Percentiles rank a stretch among this genome's conserved stretches.
Conservation (phyloP, 2,113 vertebrate genomes). For the Phycodurus eques region DNA sequence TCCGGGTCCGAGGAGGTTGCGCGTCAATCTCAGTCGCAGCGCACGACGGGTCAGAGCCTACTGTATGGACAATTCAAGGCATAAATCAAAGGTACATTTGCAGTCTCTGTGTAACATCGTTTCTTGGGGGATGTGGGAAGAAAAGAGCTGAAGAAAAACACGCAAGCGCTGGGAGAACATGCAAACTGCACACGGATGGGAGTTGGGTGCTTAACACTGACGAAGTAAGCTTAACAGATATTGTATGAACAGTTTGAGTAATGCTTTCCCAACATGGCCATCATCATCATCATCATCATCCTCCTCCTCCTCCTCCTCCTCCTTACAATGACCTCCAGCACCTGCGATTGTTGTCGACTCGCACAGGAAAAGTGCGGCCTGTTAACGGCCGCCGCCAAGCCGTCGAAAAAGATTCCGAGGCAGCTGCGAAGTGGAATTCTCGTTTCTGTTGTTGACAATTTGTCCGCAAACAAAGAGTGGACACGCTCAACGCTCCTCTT, state of each 20-base stretch:
- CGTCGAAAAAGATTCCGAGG: constrained; percentile 42
- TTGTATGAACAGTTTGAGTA: background rate
- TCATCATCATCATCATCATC: background rate
- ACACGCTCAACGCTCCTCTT: constrained; percentile 60
- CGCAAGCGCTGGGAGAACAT: no score
- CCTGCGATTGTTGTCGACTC: constrained; percentile 69
- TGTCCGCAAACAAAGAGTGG: constrained; percentile 75
- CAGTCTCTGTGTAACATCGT: no score
- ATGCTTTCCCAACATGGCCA: constrained; percentile 3
- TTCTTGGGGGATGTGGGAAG: no score
- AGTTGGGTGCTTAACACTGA: no score
- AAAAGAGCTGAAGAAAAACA: no score
- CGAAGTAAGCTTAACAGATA: background rate
- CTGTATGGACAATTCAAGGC: no score
- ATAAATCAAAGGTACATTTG: no score
- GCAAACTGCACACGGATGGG: no score
- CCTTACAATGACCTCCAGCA: constrained; percentile 49
- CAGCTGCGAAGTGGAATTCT: constrained; percentile 62
- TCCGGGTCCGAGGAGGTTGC: no score
- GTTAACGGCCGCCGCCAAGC: background rate
- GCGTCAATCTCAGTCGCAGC: no score
- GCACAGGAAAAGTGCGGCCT: constrained; percentile 47
- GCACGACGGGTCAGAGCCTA: no score
- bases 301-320: no score
- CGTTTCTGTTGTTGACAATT: constrained; percentile 53